phyloP scores from a whole-genome alignment of 2,113 vertebrate species.

The Platichthys flesus region DNA sequence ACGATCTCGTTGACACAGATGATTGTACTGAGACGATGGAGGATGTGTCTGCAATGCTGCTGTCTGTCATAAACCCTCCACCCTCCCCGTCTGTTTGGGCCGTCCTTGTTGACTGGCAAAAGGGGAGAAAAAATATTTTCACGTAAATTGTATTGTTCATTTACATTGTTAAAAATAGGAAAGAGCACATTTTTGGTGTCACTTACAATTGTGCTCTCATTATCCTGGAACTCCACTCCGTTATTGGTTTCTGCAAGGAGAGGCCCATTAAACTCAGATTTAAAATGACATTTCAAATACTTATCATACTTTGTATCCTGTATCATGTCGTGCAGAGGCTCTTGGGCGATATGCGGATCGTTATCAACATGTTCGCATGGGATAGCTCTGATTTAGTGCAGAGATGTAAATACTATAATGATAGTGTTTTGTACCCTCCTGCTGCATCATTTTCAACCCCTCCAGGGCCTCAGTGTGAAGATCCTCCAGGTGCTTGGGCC shows the following conservation, averaged over 20 bases:
- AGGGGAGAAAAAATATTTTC: not conserved
- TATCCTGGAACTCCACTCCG: constrained; percentile 88
- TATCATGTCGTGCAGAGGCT: not conserved
- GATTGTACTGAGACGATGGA: constrained; percentile 74
- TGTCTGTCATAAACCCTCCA: constrained; percentile 77
- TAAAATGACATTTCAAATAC: not conserved
- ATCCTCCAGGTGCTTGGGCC: constrained; percentile 90
- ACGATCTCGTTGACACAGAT: constrained; percentile 75
- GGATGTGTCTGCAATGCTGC: constrained; percentile 77
- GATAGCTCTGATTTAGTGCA: constrained; percentile 15
- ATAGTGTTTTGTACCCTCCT: constrained; percentile 84
- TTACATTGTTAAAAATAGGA: not conserved
- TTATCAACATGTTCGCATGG: constrained; percentile 13
- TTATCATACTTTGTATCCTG: not conserved
- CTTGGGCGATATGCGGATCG: constrained; percentile 5
- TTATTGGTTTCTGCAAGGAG: constrained; percentile 84
- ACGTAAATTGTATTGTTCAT: not conserved
- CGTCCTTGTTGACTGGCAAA: constrained; percentile 80
- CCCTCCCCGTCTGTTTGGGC: constrained; percentile 83
- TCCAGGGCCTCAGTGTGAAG: constrained; percentile 92
- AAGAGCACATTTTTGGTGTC: not conserved
- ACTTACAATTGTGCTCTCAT: constrained; percentile 84
- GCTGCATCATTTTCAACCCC: constrained; percentile 90
- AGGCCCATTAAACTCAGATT: constrained; percentile 63
- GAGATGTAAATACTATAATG: not conserved